These are phyloP conservation scores for Chiroxiphia lanceolata DNA, from an alignment of 2,797 vertebrate species.

Conservation along the genomic window DNA sequence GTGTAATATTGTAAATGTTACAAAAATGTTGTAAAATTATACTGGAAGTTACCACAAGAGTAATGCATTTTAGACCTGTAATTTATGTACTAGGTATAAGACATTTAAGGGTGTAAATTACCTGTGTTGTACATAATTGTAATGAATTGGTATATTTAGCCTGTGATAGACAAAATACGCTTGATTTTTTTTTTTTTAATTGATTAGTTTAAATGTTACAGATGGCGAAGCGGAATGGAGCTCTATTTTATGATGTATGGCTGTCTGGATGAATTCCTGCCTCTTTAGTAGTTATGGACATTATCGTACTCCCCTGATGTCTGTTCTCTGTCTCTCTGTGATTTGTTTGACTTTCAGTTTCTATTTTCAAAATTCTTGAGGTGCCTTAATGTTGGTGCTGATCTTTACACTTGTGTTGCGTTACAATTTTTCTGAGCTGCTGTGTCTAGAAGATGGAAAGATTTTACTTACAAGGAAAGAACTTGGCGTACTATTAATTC, in stretches of 20 bases:
- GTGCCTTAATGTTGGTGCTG: not conserved
- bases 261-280: not conserved
- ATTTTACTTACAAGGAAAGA: not conserved
- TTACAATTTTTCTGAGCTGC: not conserved
- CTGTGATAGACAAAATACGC: not conserved
- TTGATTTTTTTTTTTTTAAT: not conserved
- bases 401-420: not conserved
- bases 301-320: not conserved
- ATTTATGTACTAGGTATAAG: not conserved
- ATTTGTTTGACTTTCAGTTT: not conserved
- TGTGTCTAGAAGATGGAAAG: not conserved
- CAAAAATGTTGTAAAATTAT: not conserved
- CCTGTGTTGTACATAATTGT: not conserved
- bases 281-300: rapidly evolving
- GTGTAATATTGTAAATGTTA: not conserved
- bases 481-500: rapidly evolving
- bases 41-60: not conserved
- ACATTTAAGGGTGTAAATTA: not conserved
- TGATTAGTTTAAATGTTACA: not conserved
- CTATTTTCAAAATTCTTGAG: not conserved
- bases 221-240: not conserved
- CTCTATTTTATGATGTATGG: rapidly evolving
- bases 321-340: not conserved
- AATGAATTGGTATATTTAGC: not conserved
- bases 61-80: not conserved